Base-by-base conservation (phyloP, 1,140 invertebrate species). In the Procambarus virginalis region DNA sequence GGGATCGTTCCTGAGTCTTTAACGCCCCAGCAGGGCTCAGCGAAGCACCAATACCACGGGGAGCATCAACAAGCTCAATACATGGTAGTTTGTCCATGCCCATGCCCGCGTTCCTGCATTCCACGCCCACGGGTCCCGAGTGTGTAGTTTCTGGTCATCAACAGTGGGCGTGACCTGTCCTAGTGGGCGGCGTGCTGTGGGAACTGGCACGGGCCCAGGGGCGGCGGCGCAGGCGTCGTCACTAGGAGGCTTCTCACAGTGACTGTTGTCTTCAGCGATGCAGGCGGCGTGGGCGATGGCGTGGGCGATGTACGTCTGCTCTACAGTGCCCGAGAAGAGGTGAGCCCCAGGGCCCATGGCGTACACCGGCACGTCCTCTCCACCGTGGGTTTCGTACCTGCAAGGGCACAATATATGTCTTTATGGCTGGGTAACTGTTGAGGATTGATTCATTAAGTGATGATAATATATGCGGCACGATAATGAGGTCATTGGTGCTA, bases 301-400 rank as follows among this genome's bases (percentile, higher is more conserved):
- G 91, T 94, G 94, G 22, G 94, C 93, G 5, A 95, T 94, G 92
- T 94, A 94, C 92, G 93, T 93, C 92, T 95, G 94, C 89, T 95
- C 94, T 60, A 94, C 93, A 8, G 94, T 93, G 22, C 94, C 94
- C 17, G 93, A 93, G 83, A 95, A 93, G 1, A 95, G 93, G 92
- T 95, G 94, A 4, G 94, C 92, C 93, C 94, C 93, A 20, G 94
- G 94, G n/a, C 93, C 92, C 8, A 58, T 87, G 20, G 97, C 97
- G 93, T 97, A 98, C 22, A 98, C 96, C 0, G 97, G 96, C 1
- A 98, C 97, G 93, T 98, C 97, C 94, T 98, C 97, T 9, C 97
- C 97, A 0, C 97, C 97, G 93, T 98, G 97, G 0, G 97, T 97
- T 14, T 96, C 96, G 75, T 92, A 92, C 86, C 81, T 91, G 84